These are phyloP conservation scores for Drosophila trichaetosa DNA, from an alignment of 2,888 invertebrate genomes.

Conservation along the genomic window DNA sequence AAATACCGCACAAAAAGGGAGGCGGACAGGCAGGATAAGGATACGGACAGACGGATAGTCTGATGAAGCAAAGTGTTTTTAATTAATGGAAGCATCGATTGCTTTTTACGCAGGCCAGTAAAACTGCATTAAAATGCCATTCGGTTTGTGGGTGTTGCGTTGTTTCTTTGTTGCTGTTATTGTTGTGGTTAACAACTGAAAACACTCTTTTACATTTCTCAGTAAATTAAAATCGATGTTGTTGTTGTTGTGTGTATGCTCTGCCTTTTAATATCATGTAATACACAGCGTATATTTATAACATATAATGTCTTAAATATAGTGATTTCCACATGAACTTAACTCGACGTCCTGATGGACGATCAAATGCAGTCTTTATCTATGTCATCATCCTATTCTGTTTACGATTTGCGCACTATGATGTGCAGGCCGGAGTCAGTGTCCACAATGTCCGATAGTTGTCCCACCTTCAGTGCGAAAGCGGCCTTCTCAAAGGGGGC, in stretches of 20 bases:
- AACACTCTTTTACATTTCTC: slow-evolving; percentile 54
- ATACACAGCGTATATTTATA: background rate
- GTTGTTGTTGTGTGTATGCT: background rate
- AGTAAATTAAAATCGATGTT: slow-evolving; percentile 43
- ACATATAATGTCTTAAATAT: background rate
- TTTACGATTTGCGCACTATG: slow-evolving; percentile 94
- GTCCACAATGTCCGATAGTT: slow-evolving; percentile 95
- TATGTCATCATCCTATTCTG: background rate
- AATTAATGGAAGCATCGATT: slow-evolving; percentile 63
- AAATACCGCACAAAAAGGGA: background rate
- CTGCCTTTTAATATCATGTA: slow-evolving; percentile 18
- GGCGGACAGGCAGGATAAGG: background rate
- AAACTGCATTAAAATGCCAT: slow-evolving; percentile 65
- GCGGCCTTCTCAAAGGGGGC: slow-evolving; percentile 98
- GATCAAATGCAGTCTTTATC: background rate
- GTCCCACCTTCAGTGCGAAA: slow-evolving; percentile 96
- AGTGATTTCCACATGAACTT: background rate
- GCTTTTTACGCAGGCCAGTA: slow-evolving; percentile 54
- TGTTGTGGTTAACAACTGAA: slow-evolving; percentile 40
- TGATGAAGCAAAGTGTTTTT: slow-evolving; percentile 59
- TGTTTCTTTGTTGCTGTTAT: slow-evolving; percentile 9
- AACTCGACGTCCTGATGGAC: background rate
- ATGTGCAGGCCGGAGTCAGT: slow-evolving; percentile 99
- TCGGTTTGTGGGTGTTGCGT: slow-evolving; percentile 5
- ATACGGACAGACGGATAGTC: background rate